Evolutionary conservation across 2,797 vertebrate species (phyloP).

Genomic region (Schizothorax lantsangensis): DNA sequence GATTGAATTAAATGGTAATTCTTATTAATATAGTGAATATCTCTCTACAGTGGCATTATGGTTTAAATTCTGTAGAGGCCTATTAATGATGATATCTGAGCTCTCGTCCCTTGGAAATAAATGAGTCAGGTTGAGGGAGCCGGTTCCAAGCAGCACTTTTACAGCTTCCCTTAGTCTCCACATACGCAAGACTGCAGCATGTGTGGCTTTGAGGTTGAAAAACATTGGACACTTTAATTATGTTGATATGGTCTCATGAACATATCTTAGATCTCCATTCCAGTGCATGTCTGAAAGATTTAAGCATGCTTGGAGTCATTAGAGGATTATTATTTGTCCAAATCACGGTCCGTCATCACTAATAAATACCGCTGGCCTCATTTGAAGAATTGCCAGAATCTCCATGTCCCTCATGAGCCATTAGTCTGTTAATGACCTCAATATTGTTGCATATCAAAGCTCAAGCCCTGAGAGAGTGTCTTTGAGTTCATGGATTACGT

Average conservation of each 20-base stretch:
- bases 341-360: conserved; percentile 56
- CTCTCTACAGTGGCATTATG: conserved; percentile 27
- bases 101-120: conserved; percentile 39
- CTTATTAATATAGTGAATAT: neutral
- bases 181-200: conserved; percentile 36
- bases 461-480: conserved; percentile 10
- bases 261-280: conserved; percentile 63
- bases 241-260: conserved; percentile 60
- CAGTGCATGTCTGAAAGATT: conserved; percentile 64
- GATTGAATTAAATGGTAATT: conserved; percentile 8
- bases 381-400: conserved; percentile 40
- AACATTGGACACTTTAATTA: conserved; percentile 60
- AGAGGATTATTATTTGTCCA: conserved; percentile 54
- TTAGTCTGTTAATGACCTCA: conserved; percentile 55
- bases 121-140: conserved; percentile 20
- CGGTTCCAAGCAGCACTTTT: conserved; percentile 35
- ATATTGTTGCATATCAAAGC: conserved; percentile 50
- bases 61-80: conserved; percentile 21
- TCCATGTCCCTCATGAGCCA: conserved; percentile 46
- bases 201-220: conserved; percentile 59
- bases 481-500: conserved; percentile 35
- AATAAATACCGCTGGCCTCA: conserved; percentile 64
- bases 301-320: conserved; percentile 63
- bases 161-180: conserved; percentile 25
- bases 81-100: conserved; percentile 32